phyloP scores from a whole-genome alignment of 2,888 invertebrate species.

The Eumerus sabulonum region DNA sequence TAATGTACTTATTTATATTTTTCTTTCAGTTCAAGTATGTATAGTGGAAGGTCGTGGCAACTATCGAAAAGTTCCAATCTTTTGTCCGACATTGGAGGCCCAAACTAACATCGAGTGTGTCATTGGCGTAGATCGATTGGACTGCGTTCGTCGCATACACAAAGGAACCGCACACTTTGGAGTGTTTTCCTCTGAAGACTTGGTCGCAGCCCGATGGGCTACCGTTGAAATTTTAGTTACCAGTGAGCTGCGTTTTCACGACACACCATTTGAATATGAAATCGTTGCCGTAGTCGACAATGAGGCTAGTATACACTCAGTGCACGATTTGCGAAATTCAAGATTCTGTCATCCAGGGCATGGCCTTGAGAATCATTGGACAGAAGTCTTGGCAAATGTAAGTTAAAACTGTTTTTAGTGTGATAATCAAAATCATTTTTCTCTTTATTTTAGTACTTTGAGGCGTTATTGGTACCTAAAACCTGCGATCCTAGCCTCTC shows the following conservation, averaged over 20 bases:
- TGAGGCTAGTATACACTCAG: constrained; percentile 81
- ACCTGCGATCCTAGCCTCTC: constrained; percentile 85
- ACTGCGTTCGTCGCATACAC: constrained; percentile 88
- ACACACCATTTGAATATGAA: constrained; percentile 82
- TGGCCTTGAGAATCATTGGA: constrained; percentile 86
- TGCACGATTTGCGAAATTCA: constrained; percentile 83
- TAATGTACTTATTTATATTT: too few species aligned
- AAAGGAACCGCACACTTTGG: constrained; percentile 91
- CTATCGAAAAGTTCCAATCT: constrained; percentile 82
- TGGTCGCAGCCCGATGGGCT: constrained; percentile 86
- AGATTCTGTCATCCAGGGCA: constrained; percentile 91
- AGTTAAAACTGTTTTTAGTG: constrained; percentile 71
- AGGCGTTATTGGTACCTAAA: constrained; percentile 85
- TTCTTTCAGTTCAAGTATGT: constrained; percentile 84
- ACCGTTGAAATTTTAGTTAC: constrained; percentile 85
- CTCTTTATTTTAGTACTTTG: constrained; percentile 83
- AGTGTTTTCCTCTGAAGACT: constrained; percentile 90
- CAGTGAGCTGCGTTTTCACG: constrained; percentile 83
- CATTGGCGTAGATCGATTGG: constrained; percentile 86
- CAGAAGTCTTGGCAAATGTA: constrained; percentile 87
- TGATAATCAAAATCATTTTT: neutral
- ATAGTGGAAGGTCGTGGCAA: constrained; percentile 84
- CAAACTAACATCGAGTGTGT: constrained; percentile 85
- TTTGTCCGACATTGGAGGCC: constrained; percentile 84
- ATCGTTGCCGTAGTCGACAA: constrained; percentile 85